phyloP scores from a whole-genome alignment of 92 coral and sea anemone genomes.

The Heteractis magnifica region DNA sequence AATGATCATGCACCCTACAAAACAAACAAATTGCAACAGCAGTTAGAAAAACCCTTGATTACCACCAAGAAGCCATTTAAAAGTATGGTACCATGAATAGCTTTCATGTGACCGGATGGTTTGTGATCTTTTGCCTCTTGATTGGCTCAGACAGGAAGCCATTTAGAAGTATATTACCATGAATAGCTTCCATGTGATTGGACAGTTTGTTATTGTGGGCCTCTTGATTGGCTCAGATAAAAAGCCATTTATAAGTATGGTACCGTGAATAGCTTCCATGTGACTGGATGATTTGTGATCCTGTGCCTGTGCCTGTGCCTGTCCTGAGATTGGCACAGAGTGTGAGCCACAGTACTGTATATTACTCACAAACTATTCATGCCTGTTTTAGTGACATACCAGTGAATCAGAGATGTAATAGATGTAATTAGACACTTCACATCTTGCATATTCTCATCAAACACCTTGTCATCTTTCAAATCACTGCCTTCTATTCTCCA shows the following conservation, averaged over 20 bases:
- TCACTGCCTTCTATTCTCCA: conserved; percentile 65
- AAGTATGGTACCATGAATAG: background rate
- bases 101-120: background rate
- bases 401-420: conserved; percentile 62
- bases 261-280: background rate
- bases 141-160: background rate
- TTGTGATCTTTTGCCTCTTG: background rate
- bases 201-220: background rate
- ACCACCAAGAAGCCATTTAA: background rate
- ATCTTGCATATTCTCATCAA: conserved; percentile 60
- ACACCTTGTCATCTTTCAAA: conserved; percentile 37
- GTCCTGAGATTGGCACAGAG: background rate
- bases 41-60: background rate
- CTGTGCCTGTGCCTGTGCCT: background rate
- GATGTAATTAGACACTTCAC: conserved; percentile 61
- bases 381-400: conserved; percentile 41
- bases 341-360: background rate
- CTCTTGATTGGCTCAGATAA: background rate
- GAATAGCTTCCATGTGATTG: background rate
- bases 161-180: background rate
- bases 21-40: background rate
- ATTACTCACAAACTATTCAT: background rate
- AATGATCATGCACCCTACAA: conserved; percentile 92
- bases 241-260: background rate
- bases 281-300: background rate